A percentile compares a stretch with the other conserved stretches of the same genome.
Evolutionary conservation across 2,113 vertebrate genomes (phyloP).

Genomic region (Damaliscus lunatus): DNA sequence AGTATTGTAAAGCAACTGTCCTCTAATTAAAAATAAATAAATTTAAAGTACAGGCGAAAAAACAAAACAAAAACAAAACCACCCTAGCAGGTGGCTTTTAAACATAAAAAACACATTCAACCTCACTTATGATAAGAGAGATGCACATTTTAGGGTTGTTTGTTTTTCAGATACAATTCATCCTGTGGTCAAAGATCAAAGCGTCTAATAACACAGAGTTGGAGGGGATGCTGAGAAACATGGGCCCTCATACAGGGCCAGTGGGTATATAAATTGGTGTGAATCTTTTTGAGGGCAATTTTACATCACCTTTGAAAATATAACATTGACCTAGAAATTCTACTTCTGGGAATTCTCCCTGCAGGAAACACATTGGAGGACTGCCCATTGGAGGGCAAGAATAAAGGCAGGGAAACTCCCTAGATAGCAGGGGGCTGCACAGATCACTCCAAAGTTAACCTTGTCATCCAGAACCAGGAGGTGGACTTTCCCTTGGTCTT

Average conservation of each 20-base stretch:
- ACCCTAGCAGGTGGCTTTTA: background rate
- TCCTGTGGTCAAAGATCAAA: background rate
- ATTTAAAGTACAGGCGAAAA: background rate
- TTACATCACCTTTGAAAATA: background rate
- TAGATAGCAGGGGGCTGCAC: background rate
- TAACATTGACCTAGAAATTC: background rate
- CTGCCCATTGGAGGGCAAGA: background rate
- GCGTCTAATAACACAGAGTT: background rate
- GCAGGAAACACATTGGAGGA: background rate
- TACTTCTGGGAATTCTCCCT: background rate
- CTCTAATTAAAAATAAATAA: background rate
- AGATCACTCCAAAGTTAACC: background rate
- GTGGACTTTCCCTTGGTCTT: background rate
- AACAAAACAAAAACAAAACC: background rate
- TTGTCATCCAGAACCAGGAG: background rate
- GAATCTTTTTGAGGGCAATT: background rate
- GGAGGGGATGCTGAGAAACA: background rate
- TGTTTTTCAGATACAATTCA: background rate
- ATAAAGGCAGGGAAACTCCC: background rate
- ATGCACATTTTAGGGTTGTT: background rate
- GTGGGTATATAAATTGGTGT: background rate
- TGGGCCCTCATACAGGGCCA: background rate
- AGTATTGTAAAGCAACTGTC: background rate
- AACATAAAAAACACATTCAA: background rate
- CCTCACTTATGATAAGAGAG: background rate